Conservation (phyloP, 2,797 vertebrate genomes). For the Sebastes ruberrimus region DNA sequence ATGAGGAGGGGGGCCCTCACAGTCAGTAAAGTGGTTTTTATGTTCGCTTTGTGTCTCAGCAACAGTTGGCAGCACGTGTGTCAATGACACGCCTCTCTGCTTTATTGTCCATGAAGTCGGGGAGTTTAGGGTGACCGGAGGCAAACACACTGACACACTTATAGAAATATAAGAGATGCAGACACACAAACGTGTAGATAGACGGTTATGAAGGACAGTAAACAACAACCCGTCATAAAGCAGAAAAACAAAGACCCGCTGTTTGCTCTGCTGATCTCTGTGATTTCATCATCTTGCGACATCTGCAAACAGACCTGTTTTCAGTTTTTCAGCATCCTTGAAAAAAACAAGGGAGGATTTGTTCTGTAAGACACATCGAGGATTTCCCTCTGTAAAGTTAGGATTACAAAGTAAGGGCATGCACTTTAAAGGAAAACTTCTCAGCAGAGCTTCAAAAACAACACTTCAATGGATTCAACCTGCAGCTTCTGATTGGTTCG, state of each 20-base stretch:
- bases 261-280: conserved; percentile 27
- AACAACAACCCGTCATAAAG: neutral
- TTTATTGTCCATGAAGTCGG: conserved; percentile 71
- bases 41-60: conserved; percentile 82
- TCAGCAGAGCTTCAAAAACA: conserved; percentile 60
- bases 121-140: conserved; percentile 53
- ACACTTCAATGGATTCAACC: conserved; percentile 56
- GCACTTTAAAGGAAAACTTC: conserved; percentile 54
- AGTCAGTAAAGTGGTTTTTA: conserved; percentile 81
- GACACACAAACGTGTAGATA: neutral
- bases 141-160: conserved; percentile 49
- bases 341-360: conserved; percentile 31
- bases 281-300: conserved; percentile 70
- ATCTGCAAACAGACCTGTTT: conserved; percentile 38
- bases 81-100: conserved; percentile 79
- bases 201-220: neutral
- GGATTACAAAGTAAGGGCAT: conserved; percentile 42
- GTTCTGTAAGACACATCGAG: neutral
- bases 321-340: conserved; percentile 16
- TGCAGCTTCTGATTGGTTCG: conserved; percentile 65
- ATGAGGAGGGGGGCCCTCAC: conserved; percentile 65
- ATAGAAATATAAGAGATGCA: neutral
- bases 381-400: conserved; percentile 19
- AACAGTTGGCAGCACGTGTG: conserved; percentile 95
- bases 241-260: conserved; percentile 7